Conservation (phyloP, 1,140 invertebrate species). For the Calephelis virginiensis region DNA sequence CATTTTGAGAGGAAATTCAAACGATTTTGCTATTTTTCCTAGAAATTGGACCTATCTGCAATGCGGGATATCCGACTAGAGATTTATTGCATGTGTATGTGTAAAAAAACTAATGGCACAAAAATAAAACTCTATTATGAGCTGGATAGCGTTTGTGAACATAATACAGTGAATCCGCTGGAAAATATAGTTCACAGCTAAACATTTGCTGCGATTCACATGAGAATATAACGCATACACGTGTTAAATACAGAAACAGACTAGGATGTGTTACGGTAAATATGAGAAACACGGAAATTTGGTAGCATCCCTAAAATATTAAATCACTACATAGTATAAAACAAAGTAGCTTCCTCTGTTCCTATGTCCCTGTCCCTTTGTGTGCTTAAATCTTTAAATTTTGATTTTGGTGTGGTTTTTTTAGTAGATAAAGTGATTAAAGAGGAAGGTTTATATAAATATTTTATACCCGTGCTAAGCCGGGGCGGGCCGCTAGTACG, state of each 20-base stretch:
- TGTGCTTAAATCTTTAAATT: too few species aligned
- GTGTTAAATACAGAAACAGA: neutral
- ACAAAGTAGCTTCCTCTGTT: too few species aligned
- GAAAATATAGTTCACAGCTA: constrained; percentile 16
- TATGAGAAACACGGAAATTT: neutral
- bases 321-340: neutral
- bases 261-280: neutral
- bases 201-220: constrained; percentile 13
- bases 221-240: neutral
- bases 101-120: constrained; percentile 20
- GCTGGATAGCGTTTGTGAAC: constrained; percentile 17
- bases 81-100: constrained; percentile 21
- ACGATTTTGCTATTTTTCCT: constrained; percentile 10
- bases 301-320: neutral
- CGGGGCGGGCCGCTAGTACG: too few species aligned
- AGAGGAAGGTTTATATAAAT: too few species aligned
- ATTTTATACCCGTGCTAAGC: too few species aligned
- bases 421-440: too few species aligned
- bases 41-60: constrained; percentile 28
- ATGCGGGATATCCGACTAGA: constrained; percentile 25
- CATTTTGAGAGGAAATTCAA: neutral
- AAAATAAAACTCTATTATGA: constrained; percentile 21
- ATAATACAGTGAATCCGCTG: constrained; percentile 17
- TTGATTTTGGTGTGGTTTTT: too few species aligned
- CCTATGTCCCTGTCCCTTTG: too few species aligned